Evolutionary conservation across 2,797 vertebrate species (phyloP).

Genomic region (Bovichtus diacanthus): DNA sequence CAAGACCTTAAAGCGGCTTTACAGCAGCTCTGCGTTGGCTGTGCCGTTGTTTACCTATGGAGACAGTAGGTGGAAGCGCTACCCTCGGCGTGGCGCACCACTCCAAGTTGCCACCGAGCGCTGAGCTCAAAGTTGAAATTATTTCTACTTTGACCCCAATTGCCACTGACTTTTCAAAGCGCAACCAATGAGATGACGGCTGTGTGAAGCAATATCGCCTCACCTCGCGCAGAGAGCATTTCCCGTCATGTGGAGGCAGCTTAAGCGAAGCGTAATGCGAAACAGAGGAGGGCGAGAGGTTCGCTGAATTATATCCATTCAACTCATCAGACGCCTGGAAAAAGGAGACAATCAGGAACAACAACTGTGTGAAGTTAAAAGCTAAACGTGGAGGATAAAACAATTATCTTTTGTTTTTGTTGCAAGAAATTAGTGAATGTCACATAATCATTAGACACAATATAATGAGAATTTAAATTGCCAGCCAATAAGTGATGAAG

Average conservation of each 20-base stretch:
- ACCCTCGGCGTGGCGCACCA: too few relatives aligned
- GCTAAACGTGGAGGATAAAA: not conserved
- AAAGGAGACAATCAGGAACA: not conserved
- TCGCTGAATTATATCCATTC: not conserved
- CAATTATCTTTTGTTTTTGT: not conserved
- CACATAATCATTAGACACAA: slow-evolving; percentile 8
- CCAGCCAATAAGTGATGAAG: not conserved
- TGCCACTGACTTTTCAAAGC: too few relatives aligned
- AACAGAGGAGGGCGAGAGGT: slow-evolving; percentile 1
- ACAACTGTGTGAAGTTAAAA: not conserved
- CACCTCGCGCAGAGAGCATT: too few relatives aligned
- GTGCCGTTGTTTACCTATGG: too few relatives aligned
- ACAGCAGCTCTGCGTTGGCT: too few relatives aligned
- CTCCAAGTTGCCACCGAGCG: too few relatives aligned
- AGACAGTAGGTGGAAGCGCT: too few relatives aligned
- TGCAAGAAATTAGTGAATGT: slow-evolving; percentile 18
- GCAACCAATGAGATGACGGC: too few relatives aligned
- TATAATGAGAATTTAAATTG: slow-evolving; percentile 18
- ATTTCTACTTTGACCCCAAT: too few relatives aligned
- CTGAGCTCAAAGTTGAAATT: too few relatives aligned
- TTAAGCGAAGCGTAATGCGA: slow-evolving; percentile 3
- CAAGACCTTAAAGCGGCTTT: slow-evolving; percentile 5
- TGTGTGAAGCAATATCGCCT: too few relatives aligned
- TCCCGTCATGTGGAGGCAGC: too few relatives aligned
- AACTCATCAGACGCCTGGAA: slow-evolving; percentile 39